Evolutionary conservation across 2,888 invertebrate species (phyloP), one percentile per base, ranked within the genome.

Genomic region (Xylota segnis): DNA sequence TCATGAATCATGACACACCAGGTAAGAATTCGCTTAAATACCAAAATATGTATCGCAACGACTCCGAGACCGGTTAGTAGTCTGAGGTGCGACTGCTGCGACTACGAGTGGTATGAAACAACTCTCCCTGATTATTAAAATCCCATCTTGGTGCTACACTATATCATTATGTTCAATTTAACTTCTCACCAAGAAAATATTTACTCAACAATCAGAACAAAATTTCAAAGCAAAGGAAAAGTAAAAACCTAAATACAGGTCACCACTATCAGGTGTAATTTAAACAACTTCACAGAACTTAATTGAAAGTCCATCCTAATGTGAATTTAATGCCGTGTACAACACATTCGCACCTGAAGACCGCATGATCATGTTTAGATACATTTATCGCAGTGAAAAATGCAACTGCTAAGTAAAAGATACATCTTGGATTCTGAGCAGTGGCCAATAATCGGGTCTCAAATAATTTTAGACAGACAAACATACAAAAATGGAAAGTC

Each of bases 311-410:
- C 18, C 32, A 52, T 54, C 59, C 59, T 84, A 75, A 84, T 84
- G 83, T 23, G 79, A 71, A 75, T 79, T 75, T 84, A 84, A 84
- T 84, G 56, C 63, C 70, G 70, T n/a, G n/a, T 23, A 58, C 68
- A 68, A 74, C 50, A 50, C 23, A 63, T 54, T 79, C 52, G 34
- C 70, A 75, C 68, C 56, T 54, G 68, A 59, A 29, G 10, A 23
- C 43, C 43, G 43, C 58, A 6, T 34, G 50, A 59, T 50, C 29
- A 59, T 32, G 50, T 29, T 45, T 10, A 5, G 6, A 61, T 59
- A 14, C n/a, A 59, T 59, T 27, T 23, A 27, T 61, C n/a, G 29
- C 63, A 29, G 18, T 65, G 27, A 23, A 23, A 43, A 61, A 27
- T 14, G 34, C 34, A 32, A 27, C 37, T 18, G 27, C 34, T 56